Percentiles rank a stretch among this genome's conserved stretches.
phyloP scores from a whole-genome alignment of 2,113 vertebrate genomes.

The Mixornis gularis region DNA sequence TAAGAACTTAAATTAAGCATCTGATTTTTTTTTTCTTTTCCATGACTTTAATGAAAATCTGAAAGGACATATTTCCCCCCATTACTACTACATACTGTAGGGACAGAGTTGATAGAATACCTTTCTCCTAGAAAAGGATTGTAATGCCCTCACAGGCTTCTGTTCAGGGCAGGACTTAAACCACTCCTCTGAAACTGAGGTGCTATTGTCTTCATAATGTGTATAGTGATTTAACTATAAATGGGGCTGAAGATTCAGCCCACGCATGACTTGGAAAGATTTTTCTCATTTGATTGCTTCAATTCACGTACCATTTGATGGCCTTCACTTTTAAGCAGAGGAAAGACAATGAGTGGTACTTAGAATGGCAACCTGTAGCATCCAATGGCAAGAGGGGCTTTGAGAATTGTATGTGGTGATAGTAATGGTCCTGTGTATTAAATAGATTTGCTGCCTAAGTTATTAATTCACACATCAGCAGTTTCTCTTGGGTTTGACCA shows the following conservation, averaged over 20 bases:
- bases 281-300: neutral
- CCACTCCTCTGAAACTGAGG: neutral
- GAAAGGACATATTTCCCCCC: neutral
- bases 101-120: neutral
- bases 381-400: neutral
- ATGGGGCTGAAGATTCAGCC: neutral
- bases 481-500: neutral
- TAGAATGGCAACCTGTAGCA: neutral
- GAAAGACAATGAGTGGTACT: neutral
- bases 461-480: neutral
- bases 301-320: neutral
- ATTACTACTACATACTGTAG: neutral
- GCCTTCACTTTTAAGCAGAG: neutral
- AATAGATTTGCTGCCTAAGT: neutral
- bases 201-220: neutral
- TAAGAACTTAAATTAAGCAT: neutral
- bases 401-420: neutral
- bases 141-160: neutral
- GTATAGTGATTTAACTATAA: neutral
- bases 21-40: neutral
- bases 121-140: neutral
- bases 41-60: neutral
- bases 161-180: neutral
- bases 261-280: neutral
- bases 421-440: neutral